Base-by-base conservation (phyloP, 2,797 vertebrate species). In the Harpagifer antarcticus region DNA sequence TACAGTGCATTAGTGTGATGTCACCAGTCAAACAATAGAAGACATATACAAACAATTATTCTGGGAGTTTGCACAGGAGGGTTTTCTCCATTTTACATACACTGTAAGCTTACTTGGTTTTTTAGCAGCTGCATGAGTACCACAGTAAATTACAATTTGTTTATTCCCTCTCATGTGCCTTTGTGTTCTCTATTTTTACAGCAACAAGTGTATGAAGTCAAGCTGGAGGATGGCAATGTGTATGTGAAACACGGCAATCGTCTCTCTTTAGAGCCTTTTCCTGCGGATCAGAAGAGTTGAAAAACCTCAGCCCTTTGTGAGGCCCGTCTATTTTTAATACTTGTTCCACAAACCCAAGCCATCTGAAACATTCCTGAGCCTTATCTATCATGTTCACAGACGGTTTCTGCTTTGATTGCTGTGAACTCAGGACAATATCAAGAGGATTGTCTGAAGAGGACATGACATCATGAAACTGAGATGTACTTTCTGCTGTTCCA, bases 161-260 rank as follows among this genome's bases (percentile, higher is more conserved):
- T 74, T 80, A 13, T n/a, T 56, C 47, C 33, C 50, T 10, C 55
- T 81, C 59, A 61, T n/a, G 65, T 31, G 40, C 52, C 43, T 81
- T 69, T 73, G 37, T 78, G 15, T 84, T 9, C 9, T 68, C 53
- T 87, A 33, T 73, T 72, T 58, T 80, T 83, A 57, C 82, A 95
- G 94, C 94, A 95, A 94, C 90, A 88, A 81, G 93, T 95, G 62
- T 90, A 94, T 70, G 92, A 94, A 82, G 93, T 94, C 69, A 95
- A 94, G 83, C 78, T 92, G 74, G 92, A 94, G 65, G 90, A 93
- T 3, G 91, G 86, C 47, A 89, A 83, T 12, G 90, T 95, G 64
- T 93, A 91, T 5, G 90, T 95, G 82, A 94, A 93, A 86, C 93
- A 95, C 12, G 4, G 19, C 20, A 83, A 82, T 55, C 68, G 40